Conservation (phyloP, 2,797 vertebrate genomes). For the Chelon auratus region DNA sequence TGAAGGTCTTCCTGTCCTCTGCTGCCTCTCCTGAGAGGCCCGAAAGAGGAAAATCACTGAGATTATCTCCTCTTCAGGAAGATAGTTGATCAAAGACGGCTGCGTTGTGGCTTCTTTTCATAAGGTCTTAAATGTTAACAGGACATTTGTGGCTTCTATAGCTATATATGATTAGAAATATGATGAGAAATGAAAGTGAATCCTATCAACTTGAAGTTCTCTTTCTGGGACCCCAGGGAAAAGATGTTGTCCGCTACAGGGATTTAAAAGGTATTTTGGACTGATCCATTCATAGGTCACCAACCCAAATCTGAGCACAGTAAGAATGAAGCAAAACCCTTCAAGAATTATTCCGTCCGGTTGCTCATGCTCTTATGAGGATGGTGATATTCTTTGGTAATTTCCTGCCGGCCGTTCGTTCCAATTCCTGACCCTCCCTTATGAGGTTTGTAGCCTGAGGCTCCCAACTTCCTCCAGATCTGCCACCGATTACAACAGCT, state of each 20-base stretch:
- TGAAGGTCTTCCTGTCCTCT: constrained; percentile 71
- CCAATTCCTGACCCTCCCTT: constrained; percentile 73
- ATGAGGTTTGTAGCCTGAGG: constrained; percentile 70
- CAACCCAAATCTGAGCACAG: constrained; percentile 3
- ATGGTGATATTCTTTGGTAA: constrained; percentile 73
- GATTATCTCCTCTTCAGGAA: constrained; percentile 27
- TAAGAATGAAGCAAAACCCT: constrained; percentile 26
- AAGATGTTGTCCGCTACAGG: background rate
- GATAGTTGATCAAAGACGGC: background rate
- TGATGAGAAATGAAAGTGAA: background rate
- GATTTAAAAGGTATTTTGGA: background rate
- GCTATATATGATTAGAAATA: background rate
- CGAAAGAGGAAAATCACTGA: constrained; percentile 39
- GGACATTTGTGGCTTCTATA: background rate
- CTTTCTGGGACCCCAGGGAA: background rate
- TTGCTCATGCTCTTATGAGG: constrained; percentile 43
- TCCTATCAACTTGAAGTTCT: constrained; percentile 1
- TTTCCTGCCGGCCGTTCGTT: constrained; percentile 76
- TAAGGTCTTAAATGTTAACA: background rate
- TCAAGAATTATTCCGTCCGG: constrained; percentile 5
- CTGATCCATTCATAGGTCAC: background rate
- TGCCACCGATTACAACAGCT: constrained; percentile 69
- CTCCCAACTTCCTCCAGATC: constrained; percentile 69
- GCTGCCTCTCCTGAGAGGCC: constrained; percentile 42
- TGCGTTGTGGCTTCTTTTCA: background rate